Conservation (phyloP, 2,888 invertebrate species). For the Lottia gigantea region DNA sequence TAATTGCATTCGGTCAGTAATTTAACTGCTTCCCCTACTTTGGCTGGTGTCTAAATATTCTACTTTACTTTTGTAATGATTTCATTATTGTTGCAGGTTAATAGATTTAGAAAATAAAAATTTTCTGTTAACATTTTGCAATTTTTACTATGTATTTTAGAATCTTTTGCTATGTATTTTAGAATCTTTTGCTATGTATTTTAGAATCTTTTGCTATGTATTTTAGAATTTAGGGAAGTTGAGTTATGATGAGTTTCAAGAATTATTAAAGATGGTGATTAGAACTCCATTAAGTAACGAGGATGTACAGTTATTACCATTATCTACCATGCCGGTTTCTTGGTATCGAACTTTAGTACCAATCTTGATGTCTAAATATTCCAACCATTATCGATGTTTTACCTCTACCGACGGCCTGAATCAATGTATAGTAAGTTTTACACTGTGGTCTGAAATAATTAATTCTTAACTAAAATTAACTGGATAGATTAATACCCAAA, state of each 20-base stretch:
- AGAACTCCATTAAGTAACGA: slow-evolving; percentile 73
- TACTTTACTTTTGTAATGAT: too few species aligned
- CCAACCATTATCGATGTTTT: slow-evolving; percentile 73
- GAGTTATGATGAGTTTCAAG: slow-evolving; percentile 75
- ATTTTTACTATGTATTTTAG: too few species aligned
- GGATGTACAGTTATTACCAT: slow-evolving; percentile 73
- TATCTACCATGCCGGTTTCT: slow-evolving; percentile 74
- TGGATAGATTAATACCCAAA: too few species aligned
- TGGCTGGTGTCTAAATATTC: too few species aligned
- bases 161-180: too few species aligned
- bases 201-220: background rate
- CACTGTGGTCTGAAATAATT: too few species aligned
- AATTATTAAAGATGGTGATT: slow-evolving; percentile 73
- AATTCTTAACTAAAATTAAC: too few species aligned
- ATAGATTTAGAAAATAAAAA: too few species aligned
- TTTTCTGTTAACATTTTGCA: too few species aligned
- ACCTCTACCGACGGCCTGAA: slow-evolving; percentile 73
- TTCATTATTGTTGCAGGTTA: too few species aligned
- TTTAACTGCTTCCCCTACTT: too few species aligned
- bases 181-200: slow-evolving; percentile 3
- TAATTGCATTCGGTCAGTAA: too few species aligned
- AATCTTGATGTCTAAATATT: slow-evolving; percentile 74
- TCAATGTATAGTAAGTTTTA: slow-evolving; percentile 72
- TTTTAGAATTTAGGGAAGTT: slow-evolving; percentile 60
- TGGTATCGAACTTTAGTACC: slow-evolving; percentile 78